These are phyloP conservation scores for Lepidocyrtinus sp. DNA, from an alignment of 2,888 invertebrate species.

Conservation along the genomic window DNA sequence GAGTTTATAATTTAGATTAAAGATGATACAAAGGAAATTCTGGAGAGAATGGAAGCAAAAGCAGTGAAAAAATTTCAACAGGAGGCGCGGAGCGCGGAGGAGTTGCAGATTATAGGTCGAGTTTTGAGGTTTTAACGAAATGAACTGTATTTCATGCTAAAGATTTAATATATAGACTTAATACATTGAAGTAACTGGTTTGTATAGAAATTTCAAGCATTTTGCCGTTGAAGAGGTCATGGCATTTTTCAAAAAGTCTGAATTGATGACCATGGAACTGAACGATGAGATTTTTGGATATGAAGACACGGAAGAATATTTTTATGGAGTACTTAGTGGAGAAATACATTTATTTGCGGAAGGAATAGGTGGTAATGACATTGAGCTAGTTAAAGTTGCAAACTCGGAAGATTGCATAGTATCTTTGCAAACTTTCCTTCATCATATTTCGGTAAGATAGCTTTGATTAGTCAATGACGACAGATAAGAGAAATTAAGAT, in stretches of 20 bases:
- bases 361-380: conserved; percentile 10
- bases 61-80: conserved; percentile 1
- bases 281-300: conserved; percentile 29
- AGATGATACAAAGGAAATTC: conserved; percentile 25
- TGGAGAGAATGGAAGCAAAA: conserved; percentile 40
- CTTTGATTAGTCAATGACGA: too few species aligned
- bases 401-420: conserved; percentile 35
- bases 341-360: conserved; percentile 41
- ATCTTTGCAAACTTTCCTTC: conserved; percentile 24
- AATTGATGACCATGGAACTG: conserved; percentile 27
- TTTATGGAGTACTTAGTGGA: conserved; percentile 40
- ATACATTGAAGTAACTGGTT: background rate
- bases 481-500: too few species aligned
- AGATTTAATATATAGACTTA: background rate
- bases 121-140: too few species aligned
- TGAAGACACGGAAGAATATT: conserved; percentile 30
- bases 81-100: conserved; percentile 12
- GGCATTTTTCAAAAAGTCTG: conserved; percentile 41
- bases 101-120: conserved; percentile 24
- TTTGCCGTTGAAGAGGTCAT: conserved; percentile 37
- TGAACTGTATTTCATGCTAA: too few species aligned
- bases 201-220: conserved; percentile 42
- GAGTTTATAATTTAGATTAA: conserved; percentile 8
- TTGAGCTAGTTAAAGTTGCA: conserved; percentile 37
- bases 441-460: too few species aligned